Base-by-base conservation (phyloP, 2,113 vertebrate genomes). In the Sturnus vulgaris region DNA sequence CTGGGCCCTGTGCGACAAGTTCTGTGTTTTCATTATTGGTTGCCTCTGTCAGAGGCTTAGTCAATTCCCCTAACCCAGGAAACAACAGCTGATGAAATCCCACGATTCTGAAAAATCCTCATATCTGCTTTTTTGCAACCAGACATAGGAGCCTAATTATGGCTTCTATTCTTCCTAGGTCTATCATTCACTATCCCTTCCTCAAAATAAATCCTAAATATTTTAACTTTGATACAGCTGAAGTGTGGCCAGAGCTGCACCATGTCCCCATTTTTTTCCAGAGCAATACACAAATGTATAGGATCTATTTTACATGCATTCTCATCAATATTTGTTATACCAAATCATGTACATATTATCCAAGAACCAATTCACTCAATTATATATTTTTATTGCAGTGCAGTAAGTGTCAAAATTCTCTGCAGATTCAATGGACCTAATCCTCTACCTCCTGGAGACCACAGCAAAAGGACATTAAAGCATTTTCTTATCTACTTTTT, bases 271-370 rank as follows among this genome's bases (percentile, higher is more conserved):
- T 63, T 70, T 55, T 55, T 60, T 30, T 61, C 10, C 24, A 69
- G 12, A 44, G 19, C 0, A 0, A 70, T 11, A 40, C 16, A 61
- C 1, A 47, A 12, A 86, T 30, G 23, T 39, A n/a, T 2, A 28
- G 12, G 15, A 31, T 30, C 8, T n/a, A 33, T 39, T 86, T 46
- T 30, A 86, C 28, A 78, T 61, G 39, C 28, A 61, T 20, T n/a
- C 33, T 53, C 9, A 60, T 37, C 47, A 25, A 22, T 53, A 33
- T 53, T 39, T 53, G 18, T 46, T 61, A 60, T 11, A 75, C 4
- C 28, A 85, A 85, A 49, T 25, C 8, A 53, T 11, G 15, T 40
- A 78, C 0, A 1, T n/a, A 53, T 17, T 78, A 47, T 14, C 12
- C 15, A 61, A 40, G 47, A 55, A 63, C 28, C 25, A 61, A 78